Conservation (phyloP, 2,888 invertebrate species). For the Trissolcus japonicus region DNA sequence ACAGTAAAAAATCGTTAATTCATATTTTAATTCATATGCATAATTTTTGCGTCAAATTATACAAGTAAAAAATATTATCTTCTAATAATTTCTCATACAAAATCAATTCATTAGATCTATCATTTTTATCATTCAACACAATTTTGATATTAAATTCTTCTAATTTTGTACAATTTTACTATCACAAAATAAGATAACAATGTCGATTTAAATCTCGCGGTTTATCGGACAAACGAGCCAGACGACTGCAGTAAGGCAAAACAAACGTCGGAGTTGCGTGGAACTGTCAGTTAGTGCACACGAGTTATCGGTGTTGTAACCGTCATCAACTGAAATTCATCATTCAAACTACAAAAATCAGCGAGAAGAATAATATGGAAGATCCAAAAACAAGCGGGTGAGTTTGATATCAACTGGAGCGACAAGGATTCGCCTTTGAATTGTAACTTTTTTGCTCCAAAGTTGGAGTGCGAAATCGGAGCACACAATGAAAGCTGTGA, state of each 20-base stretch:
- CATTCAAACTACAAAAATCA: not conserved
- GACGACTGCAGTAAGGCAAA: not conserved
- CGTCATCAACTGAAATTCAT: slow-evolving; percentile 10
- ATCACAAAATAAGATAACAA: not conserved
- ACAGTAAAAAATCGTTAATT: no score
- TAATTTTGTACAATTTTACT: not conserved
- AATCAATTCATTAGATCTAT: no score
- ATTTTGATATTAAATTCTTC: not conserved
- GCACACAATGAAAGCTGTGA: not conserved
- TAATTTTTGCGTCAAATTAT: no score
- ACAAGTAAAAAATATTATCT: no score
- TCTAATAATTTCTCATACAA: no score
- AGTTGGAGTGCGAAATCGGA: not conserved
- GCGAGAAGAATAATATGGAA: not conserved
- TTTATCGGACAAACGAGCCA: not conserved
- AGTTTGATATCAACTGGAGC: not conserved
- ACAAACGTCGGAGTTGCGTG: not conserved
- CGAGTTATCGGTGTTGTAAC: slow-evolving; percentile 16
- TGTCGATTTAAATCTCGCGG: slow-evolving; percentile 35
- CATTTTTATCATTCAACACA: no score
- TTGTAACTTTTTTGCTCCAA: not conserved
- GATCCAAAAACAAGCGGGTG: not conserved
- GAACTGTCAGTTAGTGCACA: slow-evolving; percentile 8
- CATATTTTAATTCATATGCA: no score
- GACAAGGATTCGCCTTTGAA: not conserved